Evolutionary conservation across 2,888 invertebrate species (phyloP).

Genomic region (Baronia brevicornis): DNA sequence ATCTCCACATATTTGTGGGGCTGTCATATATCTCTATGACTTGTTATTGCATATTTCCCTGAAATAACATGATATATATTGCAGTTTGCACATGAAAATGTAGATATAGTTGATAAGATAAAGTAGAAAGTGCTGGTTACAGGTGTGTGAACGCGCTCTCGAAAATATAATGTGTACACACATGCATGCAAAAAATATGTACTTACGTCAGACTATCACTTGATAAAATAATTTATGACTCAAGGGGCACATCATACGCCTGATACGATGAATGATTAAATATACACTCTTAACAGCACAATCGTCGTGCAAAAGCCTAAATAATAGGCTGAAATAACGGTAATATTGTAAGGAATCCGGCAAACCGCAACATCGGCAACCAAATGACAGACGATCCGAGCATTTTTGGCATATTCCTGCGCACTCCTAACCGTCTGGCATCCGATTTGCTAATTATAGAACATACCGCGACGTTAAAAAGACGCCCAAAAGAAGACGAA

Average conservation of each 20-base stretch:
- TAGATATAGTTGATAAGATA: constrained; percentile 29
- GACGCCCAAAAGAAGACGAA: constrained; percentile 65
- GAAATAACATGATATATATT: constrained; percentile 14
- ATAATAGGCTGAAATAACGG: constrained; percentile 24
- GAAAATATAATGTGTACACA: constrained; percentile 22
- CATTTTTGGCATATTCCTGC: constrained; percentile 46
- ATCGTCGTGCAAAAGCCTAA: constrained; percentile 14
- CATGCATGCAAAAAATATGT: constrained; percentile 25
- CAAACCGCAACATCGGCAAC: constrained; percentile 21
- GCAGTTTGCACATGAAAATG: constrained; percentile 18
- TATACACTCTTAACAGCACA: constrained; percentile 15
- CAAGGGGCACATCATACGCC: constrained; percentile 27
- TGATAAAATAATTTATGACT: constrained; percentile 33
- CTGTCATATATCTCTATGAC: too few species aligned
- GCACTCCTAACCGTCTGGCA: constrained; percentile 54
- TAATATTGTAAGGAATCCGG: constrained; percentile 25
- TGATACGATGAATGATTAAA: constrained; percentile 19
- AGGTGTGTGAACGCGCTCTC: constrained; percentile 21
- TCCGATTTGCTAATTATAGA: constrained; percentile 66
- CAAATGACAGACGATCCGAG: constrained; percentile 27
- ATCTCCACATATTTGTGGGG: too few species aligned
- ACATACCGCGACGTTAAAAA: constrained; percentile 69
- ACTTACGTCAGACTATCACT: constrained; percentile 31
- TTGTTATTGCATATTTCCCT: constrained; percentile 12
- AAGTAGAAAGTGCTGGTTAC: constrained; percentile 24